Evolutionary conservation across 2,113 vertebrate genomes (phyloP), one percentile per base, ranked within the genome.

Genomic region (Amphiprion ocellaris): DNA sequence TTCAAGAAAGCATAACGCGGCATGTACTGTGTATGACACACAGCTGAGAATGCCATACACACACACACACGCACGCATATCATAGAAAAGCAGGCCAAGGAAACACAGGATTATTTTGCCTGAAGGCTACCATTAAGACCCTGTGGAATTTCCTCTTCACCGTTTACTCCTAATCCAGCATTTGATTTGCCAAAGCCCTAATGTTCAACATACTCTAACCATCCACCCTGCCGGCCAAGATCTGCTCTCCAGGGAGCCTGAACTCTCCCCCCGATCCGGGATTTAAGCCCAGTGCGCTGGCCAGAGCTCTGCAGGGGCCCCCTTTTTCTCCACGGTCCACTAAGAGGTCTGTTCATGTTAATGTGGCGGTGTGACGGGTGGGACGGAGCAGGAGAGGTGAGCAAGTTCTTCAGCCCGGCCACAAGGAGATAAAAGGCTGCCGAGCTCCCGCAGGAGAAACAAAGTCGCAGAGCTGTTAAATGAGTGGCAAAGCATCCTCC

Each of bases 101-200:
- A 68, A 67, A 69, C 26, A 41, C 26, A 56, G 47, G 28, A n/a
- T 76, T 68, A 56, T 85, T 83, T 70, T 17, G 26, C 60, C 58
- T 44, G 26, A 73, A 67, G 54, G 37, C 28, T 58, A 46, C 61
- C 54, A 60, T 66, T 84, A 81, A 86, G 58, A 79, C 47, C 50
- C 9, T 47, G 66, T 71, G 64, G 60, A 83, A 78, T 83, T 24
- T 44, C 53, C 33, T 69, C 69, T 30, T 39, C 33, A 61, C 78
- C 41, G 71, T 74, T 80, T 59, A 53, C 62, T 77, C 58, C 54
- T 91, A 87, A 87, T 91, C 81, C 72, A 63, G 50, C 56, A 1
- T 82, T 87, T 87, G 87, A 89, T 77, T 89, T 41, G 17, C 73
- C 58, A 79, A 83, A 85, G 59, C 49, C 62, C 56, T 90, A 84